These are phyloP conservation scores for Epizoanthus illoricatus DNA, from an alignment of 92 coral and sea anemone species.

Conservation along the genomic window DNA sequence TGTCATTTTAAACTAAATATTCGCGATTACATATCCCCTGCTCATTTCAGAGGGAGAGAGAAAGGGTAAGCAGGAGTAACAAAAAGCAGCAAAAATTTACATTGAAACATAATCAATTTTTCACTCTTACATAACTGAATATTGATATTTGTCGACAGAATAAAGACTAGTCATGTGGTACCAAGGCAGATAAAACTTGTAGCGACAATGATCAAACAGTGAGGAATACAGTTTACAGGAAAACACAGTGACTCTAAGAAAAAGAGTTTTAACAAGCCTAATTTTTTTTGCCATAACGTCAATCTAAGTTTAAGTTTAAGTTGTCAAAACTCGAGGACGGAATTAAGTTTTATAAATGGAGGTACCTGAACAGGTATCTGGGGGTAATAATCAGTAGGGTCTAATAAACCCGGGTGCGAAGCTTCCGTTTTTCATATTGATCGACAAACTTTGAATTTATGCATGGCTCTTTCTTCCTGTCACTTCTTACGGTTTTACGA, in stretches of 20 bases:
- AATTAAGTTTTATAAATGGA: background rate
- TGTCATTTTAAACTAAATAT: too few relatives aligned
- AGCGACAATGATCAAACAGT: too few relatives aligned
- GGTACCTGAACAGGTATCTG: background rate
- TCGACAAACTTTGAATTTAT: slow-evolving; percentile 7
- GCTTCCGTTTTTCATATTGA: background rate
- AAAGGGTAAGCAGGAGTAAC: too few relatives aligned
- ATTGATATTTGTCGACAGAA: background rate
- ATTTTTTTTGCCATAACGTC: background rate
- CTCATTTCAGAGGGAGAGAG: too few relatives aligned
- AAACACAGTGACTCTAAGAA: background rate
- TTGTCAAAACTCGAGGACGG: background rate
- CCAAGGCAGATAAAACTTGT: background rate
- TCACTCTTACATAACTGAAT: background rate
- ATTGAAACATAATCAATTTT: background rate
- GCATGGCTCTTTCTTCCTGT: background rate
- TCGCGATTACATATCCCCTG: too few relatives aligned
- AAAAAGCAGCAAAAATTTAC: background rate
- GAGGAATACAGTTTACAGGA: background rate
- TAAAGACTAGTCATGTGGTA: too few relatives aligned
- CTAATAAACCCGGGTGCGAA: background rate
- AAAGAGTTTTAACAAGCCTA: background rate
- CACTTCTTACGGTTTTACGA: background rate
- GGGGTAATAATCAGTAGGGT: slow-evolving; percentile 8
- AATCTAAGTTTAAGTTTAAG: background rate